phyloP scores from a whole-genome alignment of 2,113 vertebrate species.

The Pachyramphus minor region DNA sequence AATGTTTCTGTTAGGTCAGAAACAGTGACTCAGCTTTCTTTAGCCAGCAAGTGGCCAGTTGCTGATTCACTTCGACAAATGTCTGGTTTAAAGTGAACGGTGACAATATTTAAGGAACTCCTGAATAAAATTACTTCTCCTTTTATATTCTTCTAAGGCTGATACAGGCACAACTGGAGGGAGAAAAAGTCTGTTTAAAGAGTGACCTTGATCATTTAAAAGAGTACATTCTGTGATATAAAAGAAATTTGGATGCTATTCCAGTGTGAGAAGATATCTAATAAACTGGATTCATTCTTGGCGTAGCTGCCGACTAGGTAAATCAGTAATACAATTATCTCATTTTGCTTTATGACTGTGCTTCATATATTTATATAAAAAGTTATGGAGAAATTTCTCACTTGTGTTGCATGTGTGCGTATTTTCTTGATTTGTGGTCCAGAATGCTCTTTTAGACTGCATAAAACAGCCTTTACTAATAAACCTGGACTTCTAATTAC shows the following conservation, averaged over 20 bases:
- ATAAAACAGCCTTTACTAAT: neutral
- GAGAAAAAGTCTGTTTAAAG: neutral
- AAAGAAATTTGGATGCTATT: neutral
- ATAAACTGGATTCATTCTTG: neutral
- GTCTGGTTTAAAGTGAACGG: neutral
- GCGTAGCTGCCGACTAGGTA: neutral
- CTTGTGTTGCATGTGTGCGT: neutral
- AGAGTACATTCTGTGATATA: neutral
- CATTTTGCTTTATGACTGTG: neutral
- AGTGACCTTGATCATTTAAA: neutral
- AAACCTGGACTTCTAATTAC: neutral
- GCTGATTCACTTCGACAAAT: slow-evolving; percentile 32
- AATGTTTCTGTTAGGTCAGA: neutral
- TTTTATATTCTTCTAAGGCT: neutral
- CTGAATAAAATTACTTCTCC: neutral
- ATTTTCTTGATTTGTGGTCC: neutral
- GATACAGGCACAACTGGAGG: neutral
- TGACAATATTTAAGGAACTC: neutral
- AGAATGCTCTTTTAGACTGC: neutral
- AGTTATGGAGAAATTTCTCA: neutral
- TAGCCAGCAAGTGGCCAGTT: neutral
- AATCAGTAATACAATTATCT: neutral
- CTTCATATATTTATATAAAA: neutral
- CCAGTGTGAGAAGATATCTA: neutral
- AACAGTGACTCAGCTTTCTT: slow-evolving; percentile 19